A percentile compares a stretch with the other conserved stretches of the same genome.
Evolutionary conservation across 2,888 invertebrate species (phyloP).

Genomic region (Mimumesa dahlbomi): DNA sequence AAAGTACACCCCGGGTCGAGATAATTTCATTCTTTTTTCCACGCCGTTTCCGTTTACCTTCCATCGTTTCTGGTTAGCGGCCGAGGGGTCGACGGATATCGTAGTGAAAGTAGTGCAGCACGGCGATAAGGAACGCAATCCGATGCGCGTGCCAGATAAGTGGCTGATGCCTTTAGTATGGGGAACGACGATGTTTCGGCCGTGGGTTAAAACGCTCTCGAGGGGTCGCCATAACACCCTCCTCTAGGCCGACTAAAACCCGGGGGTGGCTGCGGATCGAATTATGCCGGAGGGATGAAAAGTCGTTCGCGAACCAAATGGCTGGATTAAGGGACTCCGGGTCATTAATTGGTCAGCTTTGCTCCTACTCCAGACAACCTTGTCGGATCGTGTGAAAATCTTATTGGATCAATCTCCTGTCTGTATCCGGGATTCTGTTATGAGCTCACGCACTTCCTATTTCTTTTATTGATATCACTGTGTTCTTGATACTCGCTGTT

Average conservation of each 20-base stretch:
- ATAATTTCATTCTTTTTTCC: constrained; percentile 23
- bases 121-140: constrained; percentile 80
- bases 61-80: constrained; percentile 23
- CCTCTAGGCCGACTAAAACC: constrained; percentile 66
- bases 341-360: constrained; percentile 71
- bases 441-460: not conserved
- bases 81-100: constrained; percentile 48
- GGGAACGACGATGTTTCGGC: constrained; percentile 65
- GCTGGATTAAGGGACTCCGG: constrained; percentile 76
- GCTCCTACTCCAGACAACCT: constrained; percentile 14
- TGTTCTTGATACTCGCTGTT: too few relatives aligned
- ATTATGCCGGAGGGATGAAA: constrained; percentile 76
- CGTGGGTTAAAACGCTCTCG: constrained; percentile 67
- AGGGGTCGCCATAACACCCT: constrained; percentile 73
- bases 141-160: constrained; percentile 81
- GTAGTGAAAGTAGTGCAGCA: constrained; percentile 78
- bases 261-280: constrained; percentile 69
- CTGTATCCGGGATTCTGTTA: not conserved
- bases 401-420: constrained; percentile 26
- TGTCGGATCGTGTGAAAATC: constrained; percentile 45
- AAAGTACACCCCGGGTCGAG: constrained; percentile 12
- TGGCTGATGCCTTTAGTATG: constrained; percentile 76
- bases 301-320: constrained; percentile 79
- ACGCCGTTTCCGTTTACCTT: constrained; percentile 42
- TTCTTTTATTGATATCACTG: not conserved